phyloP scores from a whole-genome alignment of 2,113 vertebrate genomes.

The Ochotona princeps region DNA sequence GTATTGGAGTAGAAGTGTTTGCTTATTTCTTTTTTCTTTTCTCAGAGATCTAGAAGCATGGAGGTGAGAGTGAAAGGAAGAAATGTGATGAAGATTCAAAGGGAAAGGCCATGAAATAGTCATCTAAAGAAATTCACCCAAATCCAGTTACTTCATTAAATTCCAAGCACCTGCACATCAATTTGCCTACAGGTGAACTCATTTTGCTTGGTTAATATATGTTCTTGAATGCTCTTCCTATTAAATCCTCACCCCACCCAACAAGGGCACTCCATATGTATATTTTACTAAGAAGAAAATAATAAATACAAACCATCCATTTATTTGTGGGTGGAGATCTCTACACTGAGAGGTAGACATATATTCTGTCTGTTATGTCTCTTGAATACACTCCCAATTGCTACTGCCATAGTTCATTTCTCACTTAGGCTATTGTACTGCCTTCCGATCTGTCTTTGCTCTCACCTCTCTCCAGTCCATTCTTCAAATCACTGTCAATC shows the following conservation, averaged over 20 bases:
- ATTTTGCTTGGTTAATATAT: background rate
- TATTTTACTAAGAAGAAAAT: conserved; percentile 22
- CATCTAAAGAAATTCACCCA: conserved; percentile 16
- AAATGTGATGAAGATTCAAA: background rate
- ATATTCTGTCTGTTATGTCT: background rate
- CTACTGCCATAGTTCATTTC: background rate
- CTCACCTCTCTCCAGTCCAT: background rate
- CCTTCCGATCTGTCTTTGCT: background rate
- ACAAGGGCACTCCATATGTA: background rate
- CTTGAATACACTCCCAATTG: background rate
- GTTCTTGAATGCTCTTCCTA: background rate
- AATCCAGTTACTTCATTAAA: conserved; percentile 1
- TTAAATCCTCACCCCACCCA: conserved; percentile 8
- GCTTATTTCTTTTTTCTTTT: background rate
- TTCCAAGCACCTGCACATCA: background rate
- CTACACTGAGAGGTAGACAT: background rate
- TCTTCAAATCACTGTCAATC: background rate
- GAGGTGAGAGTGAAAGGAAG: background rate
- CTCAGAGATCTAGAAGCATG: conserved; percentile 21
- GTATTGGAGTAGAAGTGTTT: background rate
- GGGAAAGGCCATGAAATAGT: background rate
- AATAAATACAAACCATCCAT: background rate
- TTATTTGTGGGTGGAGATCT: background rate
- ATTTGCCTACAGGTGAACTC: background rate
- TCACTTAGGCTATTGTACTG: background rate